phyloP scores from a whole-genome alignment of 2,797 vertebrate genomes.

The Sebastes minor region DNA sequence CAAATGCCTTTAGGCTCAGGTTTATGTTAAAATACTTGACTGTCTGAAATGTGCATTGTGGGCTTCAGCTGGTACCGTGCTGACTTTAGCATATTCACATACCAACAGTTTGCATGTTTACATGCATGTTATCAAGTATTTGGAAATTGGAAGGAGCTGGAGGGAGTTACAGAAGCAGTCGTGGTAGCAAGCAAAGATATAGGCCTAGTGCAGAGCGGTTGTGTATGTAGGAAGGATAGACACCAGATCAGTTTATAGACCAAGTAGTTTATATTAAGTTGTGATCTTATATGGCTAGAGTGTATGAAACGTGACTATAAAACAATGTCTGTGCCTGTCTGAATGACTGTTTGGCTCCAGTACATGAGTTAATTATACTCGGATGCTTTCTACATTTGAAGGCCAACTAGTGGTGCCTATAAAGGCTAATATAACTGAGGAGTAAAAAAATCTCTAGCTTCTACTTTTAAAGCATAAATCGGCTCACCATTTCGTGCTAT shows the following conservation, averaged over 20 bases:
- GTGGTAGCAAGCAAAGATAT: background rate
- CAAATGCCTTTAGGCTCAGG: background rate
- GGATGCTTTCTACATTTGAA: background rate
- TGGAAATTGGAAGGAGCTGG: background rate
- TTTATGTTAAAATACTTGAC: background rate
- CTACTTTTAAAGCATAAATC: background rate
- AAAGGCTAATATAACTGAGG: background rate
- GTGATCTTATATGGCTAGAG: background rate
- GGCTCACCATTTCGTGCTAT: background rate
- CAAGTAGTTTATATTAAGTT: slow-evolving; percentile 5
- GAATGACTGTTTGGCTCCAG: background rate
- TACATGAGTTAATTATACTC: background rate
- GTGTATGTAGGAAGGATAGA: background rate
- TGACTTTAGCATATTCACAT: background rate
- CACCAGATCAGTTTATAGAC: background rate
- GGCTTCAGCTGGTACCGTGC: background rate
- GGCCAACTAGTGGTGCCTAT: background rate
- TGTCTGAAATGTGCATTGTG: background rate
- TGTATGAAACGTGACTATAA: background rate
- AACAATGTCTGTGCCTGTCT: background rate
- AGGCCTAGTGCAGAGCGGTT: background rate
- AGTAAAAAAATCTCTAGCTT: background rate
- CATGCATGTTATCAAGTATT: background rate
- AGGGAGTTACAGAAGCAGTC: background rate
- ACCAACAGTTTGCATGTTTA: background rate